Evolutionary conservation across 2,797 vertebrate species (phyloP).

Genomic region (Nannoperca obscura): DNA sequence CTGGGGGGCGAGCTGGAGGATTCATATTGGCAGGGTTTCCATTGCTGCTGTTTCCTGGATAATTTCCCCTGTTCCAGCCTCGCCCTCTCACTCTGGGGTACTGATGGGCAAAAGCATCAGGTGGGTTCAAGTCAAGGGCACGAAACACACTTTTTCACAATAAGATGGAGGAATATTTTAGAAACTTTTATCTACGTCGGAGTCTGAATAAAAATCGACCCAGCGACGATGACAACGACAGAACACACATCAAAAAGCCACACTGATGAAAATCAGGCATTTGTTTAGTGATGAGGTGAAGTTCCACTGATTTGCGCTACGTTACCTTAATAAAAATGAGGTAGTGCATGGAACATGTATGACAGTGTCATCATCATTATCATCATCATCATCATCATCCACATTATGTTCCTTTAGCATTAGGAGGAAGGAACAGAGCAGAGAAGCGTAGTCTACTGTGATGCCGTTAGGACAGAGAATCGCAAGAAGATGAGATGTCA

Average conservation of each 20-base stretch:
- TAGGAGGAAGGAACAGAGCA: conserved; percentile 71
- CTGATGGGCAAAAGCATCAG: conserved; percentile 70
- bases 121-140: background rate
- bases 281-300: conserved; percentile 53
- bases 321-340: conserved; percentile 70
- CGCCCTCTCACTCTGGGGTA: conserved; percentile 94
- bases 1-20: conserved; percentile 88
- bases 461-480: conserved; percentile 63
- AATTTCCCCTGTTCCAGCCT: conserved; percentile 95
- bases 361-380: conserved; percentile 64
- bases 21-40: conserved; percentile 90
- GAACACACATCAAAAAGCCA: conserved; percentile 29
- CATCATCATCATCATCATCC: conserved; percentile 54
- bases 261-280: conserved; percentile 44
- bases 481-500: conserved; percentile 63
- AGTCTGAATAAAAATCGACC: background rate
- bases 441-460: conserved; percentile 65
- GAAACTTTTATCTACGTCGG: background rate
- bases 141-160: conserved; percentile 6
- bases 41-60: conserved; percentile 91
- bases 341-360: conserved; percentile 66
- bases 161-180: conserved; percentile 11
- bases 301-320: conserved; percentile 54
- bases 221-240: background rate
- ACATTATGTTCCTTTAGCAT: conserved; percentile 69